Conservation (phyloP, 2,888 invertebrate genomes). For the Temnothorax unifasciatus region DNA sequence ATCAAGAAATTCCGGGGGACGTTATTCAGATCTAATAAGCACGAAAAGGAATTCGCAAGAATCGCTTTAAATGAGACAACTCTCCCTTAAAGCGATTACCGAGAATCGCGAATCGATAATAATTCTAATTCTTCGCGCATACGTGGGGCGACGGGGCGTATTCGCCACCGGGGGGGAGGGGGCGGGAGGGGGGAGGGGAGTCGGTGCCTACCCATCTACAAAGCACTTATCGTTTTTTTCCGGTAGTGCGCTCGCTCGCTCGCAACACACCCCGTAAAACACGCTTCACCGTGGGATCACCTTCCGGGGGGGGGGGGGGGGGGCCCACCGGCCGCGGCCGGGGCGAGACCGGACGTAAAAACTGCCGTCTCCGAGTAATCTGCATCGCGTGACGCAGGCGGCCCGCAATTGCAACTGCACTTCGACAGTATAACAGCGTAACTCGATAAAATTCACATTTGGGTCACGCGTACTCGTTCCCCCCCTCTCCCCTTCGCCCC, state of each 20-base stretch:
- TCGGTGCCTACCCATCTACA: constrained; percentile 56
- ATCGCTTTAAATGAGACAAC: not conserved
- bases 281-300: constrained; percentile 38
- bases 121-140: constrained; percentile 51
- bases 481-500: not conserved
- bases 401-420: constrained; percentile 77
- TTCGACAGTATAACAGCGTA: constrained; percentile 78
- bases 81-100: not conserved
- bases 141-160: not conserved
- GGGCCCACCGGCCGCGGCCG: not conserved
- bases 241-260: constrained; percentile 51
- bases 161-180: not conserved
- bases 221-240: constrained; percentile 70
- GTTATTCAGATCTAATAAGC: not conserved
- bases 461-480: constrained; percentile 77
- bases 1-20: not conserved
- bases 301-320: too few relatives aligned
- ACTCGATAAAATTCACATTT: constrained; percentile 81
- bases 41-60: not conserved
- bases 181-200: too few relatives aligned
- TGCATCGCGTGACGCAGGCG: constrained; percentile 79
- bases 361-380: constrained; percentile 75
- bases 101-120: constrained; percentile 49
- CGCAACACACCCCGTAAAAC: constrained; percentile 39
- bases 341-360: constrained; percentile 74